Evolutionary conservation across 2,797 vertebrate genomes (phyloP), one percentile per base, ranked within the genome.

Genomic region (Nothura maculosa): DNA sequence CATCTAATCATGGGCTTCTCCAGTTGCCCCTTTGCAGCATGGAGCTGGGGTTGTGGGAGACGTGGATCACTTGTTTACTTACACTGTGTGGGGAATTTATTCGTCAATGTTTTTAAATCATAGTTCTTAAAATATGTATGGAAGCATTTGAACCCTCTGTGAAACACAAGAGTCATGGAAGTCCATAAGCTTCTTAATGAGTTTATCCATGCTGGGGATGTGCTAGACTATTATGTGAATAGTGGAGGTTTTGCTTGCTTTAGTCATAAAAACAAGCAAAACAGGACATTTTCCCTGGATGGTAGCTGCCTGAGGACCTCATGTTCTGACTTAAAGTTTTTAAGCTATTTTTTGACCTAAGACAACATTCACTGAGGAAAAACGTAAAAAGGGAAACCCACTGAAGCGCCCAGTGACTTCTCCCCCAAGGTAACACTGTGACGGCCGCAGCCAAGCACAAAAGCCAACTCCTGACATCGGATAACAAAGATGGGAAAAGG

Each of bases 371-470:
- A 19, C 6, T 25, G 25, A 50, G 20, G 27, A 58, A 68, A 81
- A 80, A 32, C 32, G 3, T 2, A 28, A 67, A 75, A 57, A 32
- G 7, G 7, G 34, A 93, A 75, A 27, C 9, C 9, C 45, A 48
- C 7, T 0, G 1, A 81, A 43, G 17, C 0, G 0, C 13, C 36
- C 0, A 1, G 13, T 24, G 52, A 2, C 20, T 52, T 43, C 19
- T 81, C 24, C 12, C 10, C 9, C 3, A 1, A 1, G 6, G 18
- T 24, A 13, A 61, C n/a, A 52, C 10, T 12, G 21, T 8, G 24
- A 62, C 10, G 38, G 30, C 20, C 19, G 36, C 55, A 47, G 54
- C 11, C 32, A 45, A 79, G 27, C 62, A 28, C 22, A 50, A 36
- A 67, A n/a, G 0, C 34, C 40, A 32, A 5, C 47, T 78, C 20